Evolutionary conservation across 2,797 vertebrate species (phyloP), one percentile per base, ranked within the genome.

Genomic region (Sciurus carolinensis): DNA sequence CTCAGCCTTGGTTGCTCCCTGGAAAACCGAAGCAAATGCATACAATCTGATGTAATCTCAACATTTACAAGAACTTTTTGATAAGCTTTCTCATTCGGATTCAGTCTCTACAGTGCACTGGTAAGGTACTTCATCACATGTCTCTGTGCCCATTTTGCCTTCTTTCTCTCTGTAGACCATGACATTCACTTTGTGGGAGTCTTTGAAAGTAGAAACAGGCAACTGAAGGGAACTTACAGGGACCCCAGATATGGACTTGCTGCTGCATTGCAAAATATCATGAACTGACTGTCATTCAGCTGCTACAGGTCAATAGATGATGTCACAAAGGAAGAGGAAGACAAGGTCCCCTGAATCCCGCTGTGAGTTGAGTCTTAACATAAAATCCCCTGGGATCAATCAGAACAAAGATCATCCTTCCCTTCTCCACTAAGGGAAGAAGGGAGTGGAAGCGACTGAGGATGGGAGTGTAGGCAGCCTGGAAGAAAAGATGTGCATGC

Each of bases 401-500:
- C 10, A 36, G 79, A 66, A 11, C 44, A 30, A 64, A 36, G 8
- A 15, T 80, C 44, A 64, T 62, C 9, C 57, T 59, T 36, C 26
- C n/a, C 33, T 7, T 1, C 33, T 54, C 26, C 20, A 28, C 0
- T 18, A 24, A 52, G 12, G 33, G 3, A n/a, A 86, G 18, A 50
- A n/a, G 7, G 39, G n/a, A 77, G 18, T 11, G 42, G 62, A 84
- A 7, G 10, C 83, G 42, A 36, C 62, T 2, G n/a, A 57, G 36
- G 13, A 18, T n/a, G n/a, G 36, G 13, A 33, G 4, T 22, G 1
- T 2, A 17, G 0, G 3, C n/a, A 76, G 15, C 11, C 67, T 24
- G 26, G 42, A 77, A 77, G 54, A 26, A n/a, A 88, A 77, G 8
- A 87, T 52, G 24, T n/a, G 15, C 20, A 36, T 6, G n/a, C 52